Evolutionary conservation across 2,797 vertebrate genomes (phyloP).

Genomic region (Forpus xanthops): DNA sequence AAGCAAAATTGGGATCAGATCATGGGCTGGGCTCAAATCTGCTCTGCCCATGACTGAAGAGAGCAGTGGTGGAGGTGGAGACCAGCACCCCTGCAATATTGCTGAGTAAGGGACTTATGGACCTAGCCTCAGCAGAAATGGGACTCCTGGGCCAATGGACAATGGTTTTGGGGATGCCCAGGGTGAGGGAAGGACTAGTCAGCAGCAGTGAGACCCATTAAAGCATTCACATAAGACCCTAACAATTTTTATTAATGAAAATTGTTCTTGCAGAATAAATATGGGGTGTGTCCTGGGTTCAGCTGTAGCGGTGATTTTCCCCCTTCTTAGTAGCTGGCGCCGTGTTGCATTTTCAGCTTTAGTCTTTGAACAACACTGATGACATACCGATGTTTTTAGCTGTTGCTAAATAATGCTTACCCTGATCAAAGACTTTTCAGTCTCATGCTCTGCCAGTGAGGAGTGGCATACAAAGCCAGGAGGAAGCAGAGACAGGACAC

Average conservation of each 20-base stretch:
- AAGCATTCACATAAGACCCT: accelerated
- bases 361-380: neutral
- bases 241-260: neutral
- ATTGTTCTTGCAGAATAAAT: neutral
- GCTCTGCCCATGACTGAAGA: accelerated
- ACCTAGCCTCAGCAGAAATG: neutral
- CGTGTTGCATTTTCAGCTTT: neutral
- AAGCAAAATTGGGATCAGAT: neutral
- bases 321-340: neutral
- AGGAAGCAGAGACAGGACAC: neutral
- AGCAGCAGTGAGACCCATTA: neutral
- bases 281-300: neutral
- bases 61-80: neutral
- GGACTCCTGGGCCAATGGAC: neutral
- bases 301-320: neutral
- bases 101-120: neutral
- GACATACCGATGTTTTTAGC: neutral
- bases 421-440: neutral
- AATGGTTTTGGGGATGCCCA: accelerated
- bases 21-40: neutral
- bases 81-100: accelerated
- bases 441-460: neutral
- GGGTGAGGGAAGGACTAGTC: accelerated
- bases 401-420: neutral
- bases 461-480: neutral